These are phyloP conservation scores for Dipodomys ordii DNA, from an alignment of 2,113 vertebrate genomes.

Conservation along the genomic window DNA sequence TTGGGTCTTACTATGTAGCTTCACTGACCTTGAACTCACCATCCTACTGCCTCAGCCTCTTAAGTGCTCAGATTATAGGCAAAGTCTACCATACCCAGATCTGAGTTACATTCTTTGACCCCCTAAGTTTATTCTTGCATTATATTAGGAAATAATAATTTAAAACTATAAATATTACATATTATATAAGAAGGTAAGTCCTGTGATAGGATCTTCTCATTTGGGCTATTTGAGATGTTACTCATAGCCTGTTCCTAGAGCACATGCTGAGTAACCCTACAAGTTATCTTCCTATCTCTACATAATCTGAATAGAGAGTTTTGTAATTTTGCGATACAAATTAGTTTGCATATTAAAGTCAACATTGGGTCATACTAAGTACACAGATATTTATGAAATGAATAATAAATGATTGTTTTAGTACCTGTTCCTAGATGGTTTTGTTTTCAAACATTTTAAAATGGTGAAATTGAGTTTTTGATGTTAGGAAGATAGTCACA, in stretches of 20 bases:
- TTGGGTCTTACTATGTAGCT: too few species aligned
- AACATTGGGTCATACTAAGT: neutral
- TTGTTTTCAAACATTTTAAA: conserved; percentile 25
- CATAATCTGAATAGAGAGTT: conserved; percentile 4
- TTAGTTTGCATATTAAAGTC: conserved; percentile 1
- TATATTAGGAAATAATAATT: neutral
- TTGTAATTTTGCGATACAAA: neutral
- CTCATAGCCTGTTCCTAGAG: neutral
- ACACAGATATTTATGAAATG: conserved; percentile 32
- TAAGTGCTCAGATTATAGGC: neutral
- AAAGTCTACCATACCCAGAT: neutral
- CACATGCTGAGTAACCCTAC: neutral
- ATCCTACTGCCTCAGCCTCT: neutral
- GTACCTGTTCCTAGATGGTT: conserved; percentile 32
- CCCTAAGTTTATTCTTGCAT: conserved; percentile 37
- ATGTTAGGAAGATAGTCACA: neutral
- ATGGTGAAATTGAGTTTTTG: neutral
- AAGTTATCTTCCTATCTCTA: neutral
- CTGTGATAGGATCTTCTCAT: neutral
- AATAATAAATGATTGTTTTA: conserved; percentile 48
- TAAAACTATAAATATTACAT: conserved; percentile 21
- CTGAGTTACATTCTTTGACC: neutral
- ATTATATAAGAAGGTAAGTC: neutral
- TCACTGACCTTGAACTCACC: neutral
- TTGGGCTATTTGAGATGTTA: neutral